These are phyloP conservation scores for Paragorgia papillata DNA, from an alignment of 92 coral and sea anemone species.

Conservation along the genomic window DNA sequence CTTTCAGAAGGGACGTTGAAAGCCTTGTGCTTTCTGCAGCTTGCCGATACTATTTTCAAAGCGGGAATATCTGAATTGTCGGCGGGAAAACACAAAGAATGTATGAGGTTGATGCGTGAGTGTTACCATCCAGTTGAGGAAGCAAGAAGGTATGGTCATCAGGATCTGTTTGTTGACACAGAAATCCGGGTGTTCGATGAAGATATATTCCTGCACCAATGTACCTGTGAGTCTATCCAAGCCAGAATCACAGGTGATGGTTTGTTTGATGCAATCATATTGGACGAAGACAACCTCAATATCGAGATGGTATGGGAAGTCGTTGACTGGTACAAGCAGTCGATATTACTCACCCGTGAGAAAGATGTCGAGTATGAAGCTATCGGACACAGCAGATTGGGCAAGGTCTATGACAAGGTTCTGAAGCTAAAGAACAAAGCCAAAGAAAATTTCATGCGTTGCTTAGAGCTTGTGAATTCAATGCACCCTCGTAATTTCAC, in stretches of 20 bases:
- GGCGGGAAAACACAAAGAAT: slow-evolving; percentile 66
- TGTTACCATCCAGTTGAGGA: slow-evolving; percentile 86
- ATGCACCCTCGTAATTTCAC: slow-evolving; percentile 81
- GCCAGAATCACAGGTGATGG: slow-evolving; percentile 71
- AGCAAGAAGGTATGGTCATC: slow-evolving; percentile 60
- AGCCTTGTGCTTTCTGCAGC: slow-evolving; percentile 14
- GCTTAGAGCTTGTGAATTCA: slow-evolving; percentile 83
- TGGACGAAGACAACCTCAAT: slow-evolving; percentile 72
- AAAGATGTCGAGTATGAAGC: slow-evolving; percentile 88
- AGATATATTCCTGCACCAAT: slow-evolving; percentile 68
- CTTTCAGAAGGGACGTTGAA: slow-evolving; percentile 1
- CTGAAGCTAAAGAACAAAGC: slow-evolving; percentile 69
- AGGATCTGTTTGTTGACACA: slow-evolving; percentile 46
- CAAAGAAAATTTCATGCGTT: slow-evolving; percentile 73
- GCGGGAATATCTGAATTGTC: slow-evolving; percentile 76
- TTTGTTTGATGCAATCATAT: slow-evolving; percentile 56
- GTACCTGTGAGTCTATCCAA: slow-evolving; percentile 81
- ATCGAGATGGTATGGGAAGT: slow-evolving; percentile 81
- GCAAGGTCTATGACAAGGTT: slow-evolving; percentile 81
- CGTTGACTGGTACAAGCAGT: slow-evolving; percentile 87
- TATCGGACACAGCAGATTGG: slow-evolving; percentile 75
- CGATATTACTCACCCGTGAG: slow-evolving; percentile 79
- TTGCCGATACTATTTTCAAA: slow-evolving; percentile 63
- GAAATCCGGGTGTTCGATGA: slow-evolving; percentile 47
- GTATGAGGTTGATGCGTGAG: slow-evolving; percentile 76